These are phyloP conservation scores for Heliornis fulica DNA, from an alignment of 2,113 vertebrate genomes.

Conservation along the genomic window DNA sequence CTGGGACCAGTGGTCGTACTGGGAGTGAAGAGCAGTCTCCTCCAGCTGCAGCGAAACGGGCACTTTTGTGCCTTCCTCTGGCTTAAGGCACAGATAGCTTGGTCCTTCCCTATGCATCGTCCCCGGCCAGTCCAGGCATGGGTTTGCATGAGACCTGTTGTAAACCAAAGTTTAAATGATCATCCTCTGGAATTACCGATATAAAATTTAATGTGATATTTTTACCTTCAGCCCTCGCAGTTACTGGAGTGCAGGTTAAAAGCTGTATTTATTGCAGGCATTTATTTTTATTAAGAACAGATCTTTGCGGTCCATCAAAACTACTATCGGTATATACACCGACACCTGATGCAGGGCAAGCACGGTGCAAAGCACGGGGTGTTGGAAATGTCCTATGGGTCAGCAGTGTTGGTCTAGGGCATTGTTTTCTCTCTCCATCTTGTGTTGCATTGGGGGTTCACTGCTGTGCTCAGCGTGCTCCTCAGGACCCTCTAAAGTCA, in stretches of 20 bases:
- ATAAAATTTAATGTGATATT: conserved; percentile 60
- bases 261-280: conserved; percentile 45
- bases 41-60: neutral
- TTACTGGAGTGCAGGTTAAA: conserved; percentile 35
- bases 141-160: neutral
- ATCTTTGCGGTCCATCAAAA: conserved; percentile 26
- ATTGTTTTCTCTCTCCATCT: neutral
- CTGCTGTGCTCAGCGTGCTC: neutral
- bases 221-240: conserved; percentile 42
- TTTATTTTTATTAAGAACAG: conserved; percentile 39
- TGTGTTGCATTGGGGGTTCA: accelerated
- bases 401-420: neutral
- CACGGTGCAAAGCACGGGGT: neutral
- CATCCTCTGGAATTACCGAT: neutral
- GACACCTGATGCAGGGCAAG: neutral
- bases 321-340: neutral
- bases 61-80: neutral
- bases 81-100: neutral
- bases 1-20: neutral
- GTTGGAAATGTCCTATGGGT: neutral
- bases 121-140: neutral
- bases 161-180: conserved; percentile 8
- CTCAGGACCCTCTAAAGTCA: neutral
- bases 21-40: neutral
- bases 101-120: neutral